These are phyloP conservation scores for Microcebus griseorufus DNA, from an alignment of 2,113 vertebrate genomes.

Conservation along the genomic window DNA sequence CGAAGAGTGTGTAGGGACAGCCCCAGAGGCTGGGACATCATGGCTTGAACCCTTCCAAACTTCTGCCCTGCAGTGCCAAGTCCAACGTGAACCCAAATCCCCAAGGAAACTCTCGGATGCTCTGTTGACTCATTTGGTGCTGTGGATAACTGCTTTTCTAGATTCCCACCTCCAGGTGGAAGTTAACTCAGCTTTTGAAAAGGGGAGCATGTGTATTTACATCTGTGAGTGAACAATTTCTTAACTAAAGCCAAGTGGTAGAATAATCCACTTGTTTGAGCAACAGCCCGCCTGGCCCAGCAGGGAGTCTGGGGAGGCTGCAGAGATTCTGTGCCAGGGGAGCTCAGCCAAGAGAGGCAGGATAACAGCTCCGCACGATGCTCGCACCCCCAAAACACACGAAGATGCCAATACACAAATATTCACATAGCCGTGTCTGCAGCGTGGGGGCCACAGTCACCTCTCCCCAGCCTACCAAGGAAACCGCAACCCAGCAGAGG, in stretches of 20 bases:
- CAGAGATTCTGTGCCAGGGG: neutral
- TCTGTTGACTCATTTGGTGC: neutral
- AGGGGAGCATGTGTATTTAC: neutral
- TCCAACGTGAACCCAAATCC: neutral
- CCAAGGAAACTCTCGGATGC: neutral
- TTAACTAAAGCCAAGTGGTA: neutral
- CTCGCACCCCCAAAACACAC: fast-evolving
- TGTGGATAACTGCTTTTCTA: neutral
- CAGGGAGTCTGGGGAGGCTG: neutral
- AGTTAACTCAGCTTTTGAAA: neutral
- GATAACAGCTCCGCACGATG: too few species aligned
- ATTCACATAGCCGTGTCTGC: neutral
- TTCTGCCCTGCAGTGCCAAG: neutral
- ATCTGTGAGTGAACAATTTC: neutral
- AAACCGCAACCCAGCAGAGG: neutral
- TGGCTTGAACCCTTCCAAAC: neutral
- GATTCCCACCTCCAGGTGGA: neutral
- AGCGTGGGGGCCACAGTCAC: neutral
- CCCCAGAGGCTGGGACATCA: neutral
- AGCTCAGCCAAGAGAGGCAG: neutral
- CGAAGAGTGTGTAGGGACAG: neutral
- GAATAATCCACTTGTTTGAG: neutral
- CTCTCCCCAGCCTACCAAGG: neutral
- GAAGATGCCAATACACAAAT: neutral
- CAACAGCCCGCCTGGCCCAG: neutral